Conservation (phyloP, 2,113 vertebrate genomes). For the Athene cunicularia region DNA sequence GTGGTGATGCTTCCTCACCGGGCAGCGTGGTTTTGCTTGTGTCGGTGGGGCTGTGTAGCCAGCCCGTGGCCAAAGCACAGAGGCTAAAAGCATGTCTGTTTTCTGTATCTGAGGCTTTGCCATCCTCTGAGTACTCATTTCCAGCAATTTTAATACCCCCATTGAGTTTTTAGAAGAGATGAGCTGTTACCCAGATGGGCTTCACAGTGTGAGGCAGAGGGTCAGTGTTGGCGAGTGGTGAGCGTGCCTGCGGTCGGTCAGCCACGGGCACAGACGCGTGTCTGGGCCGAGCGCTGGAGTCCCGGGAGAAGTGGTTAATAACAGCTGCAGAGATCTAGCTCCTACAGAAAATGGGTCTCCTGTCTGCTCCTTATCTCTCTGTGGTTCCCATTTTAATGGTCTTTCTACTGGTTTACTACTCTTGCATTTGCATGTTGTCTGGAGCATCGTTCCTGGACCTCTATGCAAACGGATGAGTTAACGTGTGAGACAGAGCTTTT, state of each 20-base stretch:
- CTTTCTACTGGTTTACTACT: neutral
- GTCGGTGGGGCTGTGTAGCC: neutral
- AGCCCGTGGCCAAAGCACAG: neutral
- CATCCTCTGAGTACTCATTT: neutral
- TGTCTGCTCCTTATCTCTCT: neutral
- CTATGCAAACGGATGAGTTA: neutral
- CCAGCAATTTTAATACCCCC: neutral
- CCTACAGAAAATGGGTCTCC: neutral
- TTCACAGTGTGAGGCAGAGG: neutral
- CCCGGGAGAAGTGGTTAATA: neutral
- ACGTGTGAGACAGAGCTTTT: neutral
- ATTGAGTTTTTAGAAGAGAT: neutral
- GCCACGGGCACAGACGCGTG: accelerated
- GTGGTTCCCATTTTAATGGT: neutral
- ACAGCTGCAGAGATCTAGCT: neutral
- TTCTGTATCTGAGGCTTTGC: neutral
- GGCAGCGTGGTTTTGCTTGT: neutral
- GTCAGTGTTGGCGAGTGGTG: accelerated
- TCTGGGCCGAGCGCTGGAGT: neutral
- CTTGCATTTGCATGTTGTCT: neutral
- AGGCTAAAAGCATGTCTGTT: neutral
- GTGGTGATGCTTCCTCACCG: neutral
- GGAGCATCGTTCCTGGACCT: neutral
- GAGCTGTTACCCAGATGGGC: neutral
- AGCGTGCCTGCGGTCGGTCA: accelerated